Conservation (phyloP, 2,888 invertebrate genomes). For the Lydus trimaculatus region DNA sequence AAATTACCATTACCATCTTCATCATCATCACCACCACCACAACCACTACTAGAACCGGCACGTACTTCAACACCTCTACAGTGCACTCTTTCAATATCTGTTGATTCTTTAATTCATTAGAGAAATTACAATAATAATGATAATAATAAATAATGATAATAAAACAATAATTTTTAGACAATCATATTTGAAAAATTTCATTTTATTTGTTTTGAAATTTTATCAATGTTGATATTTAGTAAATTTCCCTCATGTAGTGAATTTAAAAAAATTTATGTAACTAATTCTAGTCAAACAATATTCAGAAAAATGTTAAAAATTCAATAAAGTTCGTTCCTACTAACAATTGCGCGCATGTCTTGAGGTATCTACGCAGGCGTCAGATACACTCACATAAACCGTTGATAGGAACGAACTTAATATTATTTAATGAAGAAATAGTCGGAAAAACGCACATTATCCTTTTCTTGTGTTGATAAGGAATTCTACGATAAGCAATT, state of each 20-base stretch:
- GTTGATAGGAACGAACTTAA: no score
- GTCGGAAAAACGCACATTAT: conserved; percentile 21
- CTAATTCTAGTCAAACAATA: not conserved
- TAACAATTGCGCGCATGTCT: no score
- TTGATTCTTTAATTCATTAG: conserved; percentile 56
- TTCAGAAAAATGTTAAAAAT: not conserved
- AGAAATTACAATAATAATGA: not conserved
- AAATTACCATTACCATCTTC: not conserved
- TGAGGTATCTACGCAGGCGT: no score
- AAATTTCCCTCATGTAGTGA: not conserved
- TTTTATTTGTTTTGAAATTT: not conserved
- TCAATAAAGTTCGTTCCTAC: no score
- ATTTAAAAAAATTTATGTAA: not conserved
- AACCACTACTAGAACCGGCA: conserved; percentile 56
- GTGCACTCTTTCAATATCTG: conserved; percentile 58
- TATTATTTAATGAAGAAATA: conserved; percentile 7
- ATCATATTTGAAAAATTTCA: conserved; percentile 37
- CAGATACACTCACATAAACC: no score
- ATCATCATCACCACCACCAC: conserved; percentile 50
- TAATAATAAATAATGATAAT: conserved; percentile 28
- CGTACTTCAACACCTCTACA: conserved; percentile 49
- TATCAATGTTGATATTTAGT: conserved; percentile 7
- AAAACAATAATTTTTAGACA: conserved; percentile 45
- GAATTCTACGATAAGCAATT: conserved; percentile 43
- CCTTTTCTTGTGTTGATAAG: not conserved